Conservation (phyloP, 2,888 invertebrate genomes). For the Heteropelma amictum region DNA sequence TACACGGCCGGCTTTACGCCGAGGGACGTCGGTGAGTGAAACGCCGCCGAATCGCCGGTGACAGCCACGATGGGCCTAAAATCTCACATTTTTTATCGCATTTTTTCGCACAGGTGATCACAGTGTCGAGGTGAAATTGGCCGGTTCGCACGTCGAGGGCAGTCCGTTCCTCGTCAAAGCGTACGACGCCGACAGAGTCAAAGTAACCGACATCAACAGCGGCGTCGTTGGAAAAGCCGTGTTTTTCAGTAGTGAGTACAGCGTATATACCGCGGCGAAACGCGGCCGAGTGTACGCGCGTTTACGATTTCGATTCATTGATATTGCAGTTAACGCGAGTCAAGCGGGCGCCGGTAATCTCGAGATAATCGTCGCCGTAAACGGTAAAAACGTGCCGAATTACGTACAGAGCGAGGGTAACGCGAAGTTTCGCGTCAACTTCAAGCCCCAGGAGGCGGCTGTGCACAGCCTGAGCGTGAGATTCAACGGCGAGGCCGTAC, state of each 20-base stretch:
- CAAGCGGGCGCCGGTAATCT: constrained; percentile 97
- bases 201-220: constrained; percentile 94
- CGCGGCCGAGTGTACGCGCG: background rate
- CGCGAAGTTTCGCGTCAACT: constrained; percentile 95
- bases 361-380: constrained; percentile 98
- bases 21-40: constrained; percentile 87
- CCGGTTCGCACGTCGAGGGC: constrained; percentile 92
- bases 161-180: constrained; percentile 97
- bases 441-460: constrained; percentile 96
- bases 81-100: no score
- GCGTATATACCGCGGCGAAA: no score
- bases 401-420: constrained; percentile 98
- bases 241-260: constrained; percentile 91
- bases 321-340: constrained; percentile 94
- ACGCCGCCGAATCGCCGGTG: no score
- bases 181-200: constrained; percentile 96
- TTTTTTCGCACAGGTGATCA: constrained; percentile 86
- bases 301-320: constrained; percentile 80
- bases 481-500: constrained; percentile 85
- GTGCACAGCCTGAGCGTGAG: constrained; percentile 94
- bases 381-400: constrained; percentile 97
- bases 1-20: constrained; percentile 94
- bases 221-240: constrained; percentile 95
- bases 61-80: no score
- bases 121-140: constrained; percentile 88